Evolutionary conservation across 2,888 invertebrate genomes (phyloP), one percentile per base, ranked within the genome.

Genomic region (Pyrgus malvae): DNA sequence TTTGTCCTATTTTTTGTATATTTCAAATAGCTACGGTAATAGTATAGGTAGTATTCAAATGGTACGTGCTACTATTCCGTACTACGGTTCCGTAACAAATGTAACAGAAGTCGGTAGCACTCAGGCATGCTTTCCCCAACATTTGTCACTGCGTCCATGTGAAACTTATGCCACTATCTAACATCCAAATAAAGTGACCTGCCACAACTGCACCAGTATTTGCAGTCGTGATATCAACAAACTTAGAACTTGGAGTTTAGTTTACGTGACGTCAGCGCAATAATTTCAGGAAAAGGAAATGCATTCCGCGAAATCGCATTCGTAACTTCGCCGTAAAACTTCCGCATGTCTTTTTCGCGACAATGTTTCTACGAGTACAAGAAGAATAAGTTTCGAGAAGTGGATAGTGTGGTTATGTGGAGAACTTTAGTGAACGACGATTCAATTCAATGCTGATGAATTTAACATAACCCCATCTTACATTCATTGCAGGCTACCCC

Each of bases 141-240:
- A 80, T 85, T 83, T 78, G 76, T 78, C 76, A 80, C 72, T 65
- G 69, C 62, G 65, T 70, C 67, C 70, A 65, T 76, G 70, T 73
- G 80, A 79, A 84, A 87, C 83, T 85, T 85, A 71, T 70, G 57
- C 65, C 64, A 66, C 72, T 75, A 74, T 76, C 73, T 76, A 63
- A 62, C 62, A 62, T 66, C 69, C 64, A 65, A 67, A 69, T 72
- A 69, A 72, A 74, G 71, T 73, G 69, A 78, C 80, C 73, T 78
- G 70, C 72, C 76, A 65, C 67, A 70, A 74, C 70, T 70, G 71
- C 72, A 77, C 64, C 74, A 62, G 78, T 81, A 80, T 79, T 83
- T 82, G 73, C 70, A 68, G 70, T 68, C 67, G 59, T 63, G 67
- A 71, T 78, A 76, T 79, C 75, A 74, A 74, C 76, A 75, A 81